A percentile compares a stretch with the other conserved stretches of the same genome.
Conservation (phyloP, 2,113 vertebrate species). For the Plecotus auritus region DNA sequence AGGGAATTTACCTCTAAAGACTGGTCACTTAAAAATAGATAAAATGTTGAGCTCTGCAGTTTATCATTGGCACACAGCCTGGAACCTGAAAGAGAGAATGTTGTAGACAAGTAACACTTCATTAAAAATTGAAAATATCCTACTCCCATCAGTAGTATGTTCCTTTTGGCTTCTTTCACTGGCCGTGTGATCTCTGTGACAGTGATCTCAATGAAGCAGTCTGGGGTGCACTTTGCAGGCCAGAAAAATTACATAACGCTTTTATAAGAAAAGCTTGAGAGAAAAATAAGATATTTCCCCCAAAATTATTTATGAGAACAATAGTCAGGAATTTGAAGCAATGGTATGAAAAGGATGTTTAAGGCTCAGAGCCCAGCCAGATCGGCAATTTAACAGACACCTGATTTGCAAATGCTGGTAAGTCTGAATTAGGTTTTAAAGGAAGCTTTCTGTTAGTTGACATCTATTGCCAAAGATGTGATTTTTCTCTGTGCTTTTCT, state of each 20-base stretch:
- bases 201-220: not conserved
- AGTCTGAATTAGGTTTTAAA: constrained; percentile 9
- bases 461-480: not conserved
- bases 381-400: not conserved
- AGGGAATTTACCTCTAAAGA: constrained; percentile 53
- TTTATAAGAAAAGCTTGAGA: not conserved
- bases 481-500: constrained; percentile 46
- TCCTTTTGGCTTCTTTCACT: not conserved
- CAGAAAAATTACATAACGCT: constrained; percentile 11
- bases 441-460: constrained; percentile 23
- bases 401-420: not conserved
- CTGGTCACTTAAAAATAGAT: constrained; percentile 66
- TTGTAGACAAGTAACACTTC: constrained; percentile 69
- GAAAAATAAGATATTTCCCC: not conserved
- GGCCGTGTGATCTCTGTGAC: not conserved
- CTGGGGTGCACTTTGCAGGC: not conserved
- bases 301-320: constrained; percentile 45
- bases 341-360: constrained; percentile 2
- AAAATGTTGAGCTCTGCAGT: constrained; percentile 45
- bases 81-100: constrained; percentile 62
- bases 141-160: constrained; percentile 33
- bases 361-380: not conserved
- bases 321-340: constrained; percentile 34
- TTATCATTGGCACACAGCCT: constrained; percentile 70
- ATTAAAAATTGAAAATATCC: constrained; percentile 72